These are phyloP conservation scores for Torymus aiolomorphi DNA, from an alignment of 2,888 invertebrate species.

Conservation along the genomic window DNA sequence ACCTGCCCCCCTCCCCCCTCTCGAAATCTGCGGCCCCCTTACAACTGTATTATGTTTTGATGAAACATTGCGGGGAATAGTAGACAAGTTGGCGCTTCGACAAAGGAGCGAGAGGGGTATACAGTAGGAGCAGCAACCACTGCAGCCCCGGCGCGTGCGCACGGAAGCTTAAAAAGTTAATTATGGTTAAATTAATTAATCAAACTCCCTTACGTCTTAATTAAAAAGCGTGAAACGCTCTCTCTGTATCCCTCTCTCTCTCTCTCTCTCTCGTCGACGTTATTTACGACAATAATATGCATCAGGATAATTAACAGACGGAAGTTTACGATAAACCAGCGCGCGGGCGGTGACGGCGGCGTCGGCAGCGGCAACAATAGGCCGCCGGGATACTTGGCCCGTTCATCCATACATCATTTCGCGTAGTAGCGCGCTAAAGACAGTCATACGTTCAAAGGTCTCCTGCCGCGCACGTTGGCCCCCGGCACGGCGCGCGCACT, in stretches of 20 bases:
- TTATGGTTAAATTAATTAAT: conserved; percentile 55
- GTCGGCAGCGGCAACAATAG: conserved; percentile 46
- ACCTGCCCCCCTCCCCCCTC: no score
- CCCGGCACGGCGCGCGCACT: not conserved
- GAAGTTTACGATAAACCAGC: conserved; percentile 51
- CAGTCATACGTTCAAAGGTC: conserved; percentile 60
- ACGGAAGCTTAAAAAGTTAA: conserved; percentile 44
- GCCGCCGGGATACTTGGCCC: conserved; percentile 39
- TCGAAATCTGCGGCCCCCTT: no score
- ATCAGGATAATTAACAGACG: conserved; percentile 55
- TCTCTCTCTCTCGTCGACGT: not conserved
- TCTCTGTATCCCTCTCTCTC: no score
- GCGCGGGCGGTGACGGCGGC: not conserved
- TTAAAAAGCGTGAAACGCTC: conserved; percentile 50
- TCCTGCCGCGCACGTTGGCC: conserved; percentile 56
- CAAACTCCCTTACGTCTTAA: conserved; percentile 52
- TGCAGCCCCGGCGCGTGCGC: not conserved
- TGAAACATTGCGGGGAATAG: not conserved
- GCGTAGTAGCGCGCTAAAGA: conserved; percentile 51
- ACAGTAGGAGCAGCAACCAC: not conserved
- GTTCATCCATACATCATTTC: conserved; percentile 55
- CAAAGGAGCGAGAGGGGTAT: not conserved
- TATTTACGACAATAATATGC: conserved; percentile 56
- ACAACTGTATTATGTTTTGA: not conserved
- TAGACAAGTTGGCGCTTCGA: conserved; percentile 10